These are phyloP conservation scores for Cantharis flavilabris DNA, from an alignment of 2,888 invertebrate species.

Conservation along the genomic window DNA sequence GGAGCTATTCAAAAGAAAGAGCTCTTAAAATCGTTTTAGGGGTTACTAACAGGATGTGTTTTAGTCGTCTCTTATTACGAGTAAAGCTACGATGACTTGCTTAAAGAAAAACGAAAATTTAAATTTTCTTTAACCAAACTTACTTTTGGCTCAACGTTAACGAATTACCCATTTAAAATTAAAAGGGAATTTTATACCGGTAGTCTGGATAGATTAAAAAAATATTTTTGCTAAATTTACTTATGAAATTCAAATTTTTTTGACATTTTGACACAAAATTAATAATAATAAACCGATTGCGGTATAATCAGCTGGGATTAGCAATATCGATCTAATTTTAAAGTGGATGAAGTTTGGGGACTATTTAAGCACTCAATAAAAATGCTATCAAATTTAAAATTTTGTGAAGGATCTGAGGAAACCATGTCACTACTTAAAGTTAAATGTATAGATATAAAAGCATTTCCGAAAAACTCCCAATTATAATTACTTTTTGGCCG, in stretches of 20 bases:
- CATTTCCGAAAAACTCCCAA: neutral
- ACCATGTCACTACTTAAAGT: neutral
- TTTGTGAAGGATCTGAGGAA: neutral
- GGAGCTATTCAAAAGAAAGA: neutral
- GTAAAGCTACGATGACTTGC: neutral
- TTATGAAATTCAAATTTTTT: neutral
- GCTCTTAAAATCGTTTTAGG: neutral
- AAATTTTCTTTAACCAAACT: neutral
- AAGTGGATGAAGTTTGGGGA: neutral
- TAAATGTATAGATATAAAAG: neutral
- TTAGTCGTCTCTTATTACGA: neutral
- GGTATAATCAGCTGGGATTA: neutral
- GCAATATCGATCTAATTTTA: neutral
- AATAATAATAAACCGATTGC: neutral
- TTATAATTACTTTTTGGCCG: too few species aligned
- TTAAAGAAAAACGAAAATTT: neutral
- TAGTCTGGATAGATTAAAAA: neutral
- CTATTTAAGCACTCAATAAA: neutral
- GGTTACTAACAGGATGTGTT: neutral
- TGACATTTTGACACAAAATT: neutral
- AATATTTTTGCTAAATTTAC: neutral
- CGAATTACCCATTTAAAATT: neutral
- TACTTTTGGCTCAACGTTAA: neutral
- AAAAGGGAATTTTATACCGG: neutral
- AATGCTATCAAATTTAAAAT: neutral